These are phyloP conservation scores for Tipula helvola DNA, from an alignment of 2,888 invertebrate species.

Conservation along the genomic window DNA sequence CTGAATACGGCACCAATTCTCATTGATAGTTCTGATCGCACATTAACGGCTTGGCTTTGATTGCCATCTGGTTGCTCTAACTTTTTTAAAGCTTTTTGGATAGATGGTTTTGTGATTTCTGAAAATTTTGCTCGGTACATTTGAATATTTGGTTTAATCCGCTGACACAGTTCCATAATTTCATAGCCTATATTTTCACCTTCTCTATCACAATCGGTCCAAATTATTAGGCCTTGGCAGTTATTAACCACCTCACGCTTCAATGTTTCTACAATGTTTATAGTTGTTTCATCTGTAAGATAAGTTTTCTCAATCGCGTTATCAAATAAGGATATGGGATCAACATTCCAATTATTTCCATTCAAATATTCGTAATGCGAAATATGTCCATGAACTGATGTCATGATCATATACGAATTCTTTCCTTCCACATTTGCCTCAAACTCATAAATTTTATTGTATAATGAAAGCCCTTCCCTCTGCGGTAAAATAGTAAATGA, in stretches of 20 bases:
- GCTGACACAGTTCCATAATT: constrained; percentile 79
- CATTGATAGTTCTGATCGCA: constrained; percentile 80
- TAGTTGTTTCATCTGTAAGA: constrained; percentile 54
- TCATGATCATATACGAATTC: constrained; percentile 82
- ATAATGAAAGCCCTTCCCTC: constrained; percentile 80
- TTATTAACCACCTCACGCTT: constrained; percentile 43
- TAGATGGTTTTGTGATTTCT: constrained; percentile 81
- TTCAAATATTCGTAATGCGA: constrained; percentile 66
- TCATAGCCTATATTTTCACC: constrained; percentile 99
- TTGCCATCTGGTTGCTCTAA: constrained; percentile 68
- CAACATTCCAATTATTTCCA: constrained; percentile 66
- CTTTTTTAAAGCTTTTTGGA: constrained; percentile 66
- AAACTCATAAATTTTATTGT: constrained; percentile 95
- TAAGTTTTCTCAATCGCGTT: constrained; percentile 73
- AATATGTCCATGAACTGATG: constrained; percentile 95
- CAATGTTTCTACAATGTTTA: constrained; percentile 48
- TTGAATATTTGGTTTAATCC: constrained; percentile 56
- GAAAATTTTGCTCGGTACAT: constrained; percentile 87
- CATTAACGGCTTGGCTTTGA: constrained; percentile 86
- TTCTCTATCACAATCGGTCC: constrained; percentile 99
- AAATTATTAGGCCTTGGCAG: constrained; percentile 75
- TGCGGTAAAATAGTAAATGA: constrained; percentile 39
- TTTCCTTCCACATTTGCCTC: constrained; percentile 60
- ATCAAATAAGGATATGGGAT: constrained; percentile 73
- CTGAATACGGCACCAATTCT: constrained; percentile 97